Evolutionary conservation across 1,140 invertebrate species (phyloP), one percentile per base, ranked within the genome.

Genomic region (Pachyrhynchus sulphureomaculatus): DNA sequence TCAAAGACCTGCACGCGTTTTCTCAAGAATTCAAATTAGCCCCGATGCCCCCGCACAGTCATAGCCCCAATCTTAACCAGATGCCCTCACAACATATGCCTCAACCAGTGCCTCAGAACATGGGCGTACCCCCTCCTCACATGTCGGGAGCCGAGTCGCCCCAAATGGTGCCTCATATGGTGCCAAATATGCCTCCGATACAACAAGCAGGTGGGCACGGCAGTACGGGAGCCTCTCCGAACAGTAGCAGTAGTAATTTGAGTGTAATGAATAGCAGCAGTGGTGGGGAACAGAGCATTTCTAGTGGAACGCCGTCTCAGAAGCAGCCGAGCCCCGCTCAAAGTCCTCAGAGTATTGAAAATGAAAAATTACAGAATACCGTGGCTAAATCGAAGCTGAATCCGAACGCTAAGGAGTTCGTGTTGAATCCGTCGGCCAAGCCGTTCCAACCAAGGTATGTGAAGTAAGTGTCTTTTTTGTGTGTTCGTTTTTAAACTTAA

Each of bases 401-500:
- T 82, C 91, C 91, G 24, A 89, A 93, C 75, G 91, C 91, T 15
- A 93, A 93, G 77, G 90, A 92, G 79, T 93, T 93, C 78, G 78
- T 82, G 12, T 78, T 86, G 45, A 94, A 93, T 82, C 91, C 91
- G 17, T 88, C 88, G 69, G 86, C 89, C 18, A 93, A 93, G 72
- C 83, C 89, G 4, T 95, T 94, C 75, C 88, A 88, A 61, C 90
- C 91, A n/a, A 67, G 75, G 70, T 72, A 60, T 42, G 62, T 64
- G 13, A 20, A 42, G 13, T 1, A n/a, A n/a, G n/a, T n/a, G n/a
- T n/a, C n/a, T n/a, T n/a, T n/a, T n/a, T n/a, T n/a, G n/a, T n/a
- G n/a, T n/a, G n/a, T n/a, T n/a, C n/a, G n/a, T n/a, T n/a, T n/a
- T n/a, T n/a, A n/a, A n/a, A n/a, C n/a, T n/a, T n/a, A n/a, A n/a